Conservation (phyloP, 1,140 invertebrate genomes). For the Aphelinus atriplicis region DNA sequence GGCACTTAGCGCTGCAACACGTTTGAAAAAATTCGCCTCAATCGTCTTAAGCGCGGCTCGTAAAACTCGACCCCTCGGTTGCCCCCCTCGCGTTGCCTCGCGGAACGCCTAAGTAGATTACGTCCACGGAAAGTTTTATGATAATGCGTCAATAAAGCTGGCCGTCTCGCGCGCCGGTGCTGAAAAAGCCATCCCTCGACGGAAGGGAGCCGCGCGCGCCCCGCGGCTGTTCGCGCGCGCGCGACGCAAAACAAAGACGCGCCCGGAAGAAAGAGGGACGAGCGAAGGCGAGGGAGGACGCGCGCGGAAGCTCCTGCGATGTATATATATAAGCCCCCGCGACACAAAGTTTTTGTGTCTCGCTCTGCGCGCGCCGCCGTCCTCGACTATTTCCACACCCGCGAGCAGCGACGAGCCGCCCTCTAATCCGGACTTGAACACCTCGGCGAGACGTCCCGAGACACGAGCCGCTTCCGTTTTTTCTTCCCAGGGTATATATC, state of each 20-base stretch:
- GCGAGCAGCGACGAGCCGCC: too few relatives aligned
- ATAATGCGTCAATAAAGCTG: constrained; percentile 40
- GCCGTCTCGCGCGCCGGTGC: constrained; percentile 20
- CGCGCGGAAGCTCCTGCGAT: not conserved
- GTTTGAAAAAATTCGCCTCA: constrained; percentile 38
- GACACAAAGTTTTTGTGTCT: too few relatives aligned
- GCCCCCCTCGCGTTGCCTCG: constrained; percentile 1
- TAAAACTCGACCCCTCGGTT: constrained; percentile 31
- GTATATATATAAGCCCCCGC: too few relatives aligned
- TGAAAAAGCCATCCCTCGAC: constrained; percentile 21
- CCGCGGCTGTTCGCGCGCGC: not conserved
- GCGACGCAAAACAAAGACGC: constrained; percentile 37
- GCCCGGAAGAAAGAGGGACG: constrained; percentile 17
- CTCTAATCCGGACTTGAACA: too few relatives aligned
- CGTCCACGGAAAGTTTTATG: constrained; percentile 40
- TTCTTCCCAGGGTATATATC: too few relatives aligned
- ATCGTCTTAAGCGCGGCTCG: constrained; percentile 38
- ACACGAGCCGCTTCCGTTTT: too few relatives aligned
- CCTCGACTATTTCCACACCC: too few relatives aligned
- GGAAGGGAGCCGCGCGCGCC: not conserved
- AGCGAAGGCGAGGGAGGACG: not conserved
- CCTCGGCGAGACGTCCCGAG: too few relatives aligned
- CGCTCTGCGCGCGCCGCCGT: too few relatives aligned
- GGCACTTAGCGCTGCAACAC: not conserved
- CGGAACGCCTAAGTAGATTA: constrained; percentile 38